A percentile compares a stretch with the other conserved stretches of the same genome.
Evolutionary conservation across 1,140 invertebrate species (phyloP).

Genomic region (Holcopasites calliopsidis): DNA sequence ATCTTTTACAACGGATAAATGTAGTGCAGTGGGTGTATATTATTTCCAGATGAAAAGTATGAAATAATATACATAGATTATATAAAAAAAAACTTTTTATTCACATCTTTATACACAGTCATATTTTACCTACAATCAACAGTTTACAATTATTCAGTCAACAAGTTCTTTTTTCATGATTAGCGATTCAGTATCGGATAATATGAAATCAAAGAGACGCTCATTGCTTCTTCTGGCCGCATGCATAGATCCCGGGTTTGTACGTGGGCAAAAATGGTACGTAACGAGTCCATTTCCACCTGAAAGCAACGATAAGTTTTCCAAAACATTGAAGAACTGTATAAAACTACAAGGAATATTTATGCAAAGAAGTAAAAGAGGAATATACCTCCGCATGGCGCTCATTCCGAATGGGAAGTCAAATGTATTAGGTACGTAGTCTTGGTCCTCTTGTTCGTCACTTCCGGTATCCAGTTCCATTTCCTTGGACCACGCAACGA

Average conservation of each 20-base stretch:
- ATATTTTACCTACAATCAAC: background rate
- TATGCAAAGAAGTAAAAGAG: background rate
- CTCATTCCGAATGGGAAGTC: conserved; percentile 88
- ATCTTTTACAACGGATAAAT: no score
- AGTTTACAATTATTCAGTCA: background rate
- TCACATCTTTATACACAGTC: background rate
- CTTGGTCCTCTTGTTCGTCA: conserved; percentile 72
- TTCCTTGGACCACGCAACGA: conserved; percentile 85
- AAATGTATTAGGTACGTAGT: conserved; percentile 81
- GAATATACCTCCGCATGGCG: conserved; percentile 79
- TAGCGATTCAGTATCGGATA: background rate
- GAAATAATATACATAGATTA: background rate
- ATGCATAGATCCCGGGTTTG: conserved; percentile 65
- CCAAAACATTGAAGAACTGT: background rate
- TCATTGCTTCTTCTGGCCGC: conserved; percentile 6
- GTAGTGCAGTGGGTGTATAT: no score
- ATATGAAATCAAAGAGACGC: background rate
- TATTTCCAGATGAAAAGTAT: background rate
- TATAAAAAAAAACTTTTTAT: conserved; percentile 2
- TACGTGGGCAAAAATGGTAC: conserved; percentile 87
- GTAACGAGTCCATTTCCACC: conserved; percentile 85
- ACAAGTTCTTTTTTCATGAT: background rate
- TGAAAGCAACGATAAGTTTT: conserved; percentile 71
- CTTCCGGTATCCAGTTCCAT: conserved; percentile 81
- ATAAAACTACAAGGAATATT: background rate